phyloP scores from a whole-genome alignment of 2,113 vertebrate species.

The Macaca mulatta region DNA sequence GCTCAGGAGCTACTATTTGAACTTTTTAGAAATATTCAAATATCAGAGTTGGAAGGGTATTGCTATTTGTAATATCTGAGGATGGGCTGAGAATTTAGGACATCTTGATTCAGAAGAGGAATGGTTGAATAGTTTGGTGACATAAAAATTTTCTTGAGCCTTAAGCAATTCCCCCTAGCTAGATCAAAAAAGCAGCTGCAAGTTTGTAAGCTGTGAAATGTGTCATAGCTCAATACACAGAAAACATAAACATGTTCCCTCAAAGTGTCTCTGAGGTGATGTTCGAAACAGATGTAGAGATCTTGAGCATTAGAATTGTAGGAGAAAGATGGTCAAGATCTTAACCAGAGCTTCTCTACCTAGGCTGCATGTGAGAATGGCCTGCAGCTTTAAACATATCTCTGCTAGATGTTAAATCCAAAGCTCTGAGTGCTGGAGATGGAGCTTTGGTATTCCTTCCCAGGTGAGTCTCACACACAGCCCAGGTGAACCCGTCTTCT shows the following conservation, averaged over 20 bases:
- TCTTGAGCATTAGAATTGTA: background rate
- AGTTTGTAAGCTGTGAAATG: background rate
- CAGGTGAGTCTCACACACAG: background rate
- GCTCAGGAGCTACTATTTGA: background rate
- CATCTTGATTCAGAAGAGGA: background rate
- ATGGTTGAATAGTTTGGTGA: background rate
- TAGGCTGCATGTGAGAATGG: background rate
- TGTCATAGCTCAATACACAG: background rate
- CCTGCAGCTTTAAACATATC: background rate
- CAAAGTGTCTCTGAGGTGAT: background rate
- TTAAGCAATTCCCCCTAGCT: background rate
- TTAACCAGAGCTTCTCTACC: background rate
- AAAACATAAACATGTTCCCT: background rate
- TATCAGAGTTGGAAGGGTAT: background rate
- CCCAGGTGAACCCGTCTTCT: background rate
- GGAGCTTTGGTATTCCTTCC: background rate
- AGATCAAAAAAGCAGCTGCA: background rate
- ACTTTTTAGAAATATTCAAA: background rate
- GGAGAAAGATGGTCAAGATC: background rate
- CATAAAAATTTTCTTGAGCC: background rate
- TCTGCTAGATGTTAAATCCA: background rate
- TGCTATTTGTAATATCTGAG: background rate
- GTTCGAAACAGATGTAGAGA: background rate
- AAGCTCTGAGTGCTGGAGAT: background rate
- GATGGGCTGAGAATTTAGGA: background rate